Percentiles rank a stretch among this genome's conserved stretches.
phyloP scores from a whole-genome alignment of 2,797 vertebrate species.

The Phrynocephalus vlangalii region DNA sequence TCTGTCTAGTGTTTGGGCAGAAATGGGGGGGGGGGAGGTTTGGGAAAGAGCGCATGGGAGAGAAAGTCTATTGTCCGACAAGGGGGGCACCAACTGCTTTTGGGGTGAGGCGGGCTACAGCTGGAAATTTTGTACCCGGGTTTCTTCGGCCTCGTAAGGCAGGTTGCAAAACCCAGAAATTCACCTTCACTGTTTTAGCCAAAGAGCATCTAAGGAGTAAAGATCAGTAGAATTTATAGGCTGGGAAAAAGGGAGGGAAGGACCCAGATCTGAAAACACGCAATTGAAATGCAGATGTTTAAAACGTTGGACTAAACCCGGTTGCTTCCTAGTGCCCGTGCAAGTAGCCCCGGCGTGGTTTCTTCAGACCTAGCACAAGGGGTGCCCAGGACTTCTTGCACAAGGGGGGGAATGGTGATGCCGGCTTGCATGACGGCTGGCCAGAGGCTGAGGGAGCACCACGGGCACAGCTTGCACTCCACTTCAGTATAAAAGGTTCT shows the following conservation, averaged over 20 bases:
- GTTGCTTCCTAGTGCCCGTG: no score
- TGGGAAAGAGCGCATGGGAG: no score
- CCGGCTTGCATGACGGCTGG: no score
- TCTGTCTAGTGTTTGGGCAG: slow-evolving; percentile 20
- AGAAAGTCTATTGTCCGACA: not conserved
- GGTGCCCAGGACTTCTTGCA: no score
- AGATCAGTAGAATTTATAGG: not conserved
- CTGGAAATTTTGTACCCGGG: not conserved
- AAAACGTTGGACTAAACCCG: not conserved
- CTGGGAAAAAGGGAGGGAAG: not conserved
- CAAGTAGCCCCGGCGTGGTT: no score
- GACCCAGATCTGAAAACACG: not conserved
- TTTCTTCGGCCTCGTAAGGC: not conserved
- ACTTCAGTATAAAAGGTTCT: no score
- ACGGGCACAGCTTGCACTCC: no score
- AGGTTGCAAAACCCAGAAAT: not conserved
- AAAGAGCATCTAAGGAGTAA: not conserved
- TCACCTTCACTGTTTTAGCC: slow-evolving; percentile 12
- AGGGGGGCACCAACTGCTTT: not conserved
- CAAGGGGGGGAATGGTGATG: no score
- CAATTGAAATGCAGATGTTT: slow-evolving; percentile 4
- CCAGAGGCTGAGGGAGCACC: no score
- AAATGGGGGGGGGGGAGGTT: not conserved
- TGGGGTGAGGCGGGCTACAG: not conserved
- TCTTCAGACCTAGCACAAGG: not conserved